Evolutionary conservation across 2,113 vertebrate species (phyloP).

Genomic region (Accipiter virgatus): DNA sequence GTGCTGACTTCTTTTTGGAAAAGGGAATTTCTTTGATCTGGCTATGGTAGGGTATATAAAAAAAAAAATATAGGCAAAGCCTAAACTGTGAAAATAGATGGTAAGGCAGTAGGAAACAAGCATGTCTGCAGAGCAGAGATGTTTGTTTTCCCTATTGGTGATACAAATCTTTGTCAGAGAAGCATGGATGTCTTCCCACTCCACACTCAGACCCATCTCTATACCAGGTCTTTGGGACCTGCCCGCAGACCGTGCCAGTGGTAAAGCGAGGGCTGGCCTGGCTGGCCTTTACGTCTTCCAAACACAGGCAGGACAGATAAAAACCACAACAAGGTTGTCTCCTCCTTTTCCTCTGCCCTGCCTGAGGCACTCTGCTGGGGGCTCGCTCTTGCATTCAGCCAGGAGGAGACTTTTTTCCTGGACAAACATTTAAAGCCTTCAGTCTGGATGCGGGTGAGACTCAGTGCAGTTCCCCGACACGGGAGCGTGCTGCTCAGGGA

Average conservation of each 20-base stretch:
- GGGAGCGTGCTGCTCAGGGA: neutral
- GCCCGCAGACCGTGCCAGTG: fast-evolving
- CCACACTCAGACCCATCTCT: neutral
- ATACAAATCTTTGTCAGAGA: neutral
- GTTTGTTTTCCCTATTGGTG: neutral
- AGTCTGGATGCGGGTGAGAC: neutral
- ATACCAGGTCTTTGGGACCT: neutral
- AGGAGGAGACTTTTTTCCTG: neutral
- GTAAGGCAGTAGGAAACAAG: neutral
- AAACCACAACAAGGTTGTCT: neutral
- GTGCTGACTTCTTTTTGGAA: neutral
- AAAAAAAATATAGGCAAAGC: neutral
- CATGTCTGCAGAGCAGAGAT: neutral
- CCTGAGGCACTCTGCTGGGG: neutral
- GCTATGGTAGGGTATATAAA: neutral
- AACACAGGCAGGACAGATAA: neutral
- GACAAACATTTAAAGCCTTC: neutral
- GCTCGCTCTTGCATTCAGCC: neutral
- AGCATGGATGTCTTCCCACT: neutral
- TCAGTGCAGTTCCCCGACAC: neutral
- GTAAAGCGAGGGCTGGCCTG: neutral
- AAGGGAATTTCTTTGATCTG: neutral
- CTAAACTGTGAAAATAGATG: neutral
- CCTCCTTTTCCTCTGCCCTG: neutral
- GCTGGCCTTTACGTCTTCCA: neutral